phyloP scores from a whole-genome alignment of 92 coral and sea anemone genomes.

The Actinostola sp. region DNA sequence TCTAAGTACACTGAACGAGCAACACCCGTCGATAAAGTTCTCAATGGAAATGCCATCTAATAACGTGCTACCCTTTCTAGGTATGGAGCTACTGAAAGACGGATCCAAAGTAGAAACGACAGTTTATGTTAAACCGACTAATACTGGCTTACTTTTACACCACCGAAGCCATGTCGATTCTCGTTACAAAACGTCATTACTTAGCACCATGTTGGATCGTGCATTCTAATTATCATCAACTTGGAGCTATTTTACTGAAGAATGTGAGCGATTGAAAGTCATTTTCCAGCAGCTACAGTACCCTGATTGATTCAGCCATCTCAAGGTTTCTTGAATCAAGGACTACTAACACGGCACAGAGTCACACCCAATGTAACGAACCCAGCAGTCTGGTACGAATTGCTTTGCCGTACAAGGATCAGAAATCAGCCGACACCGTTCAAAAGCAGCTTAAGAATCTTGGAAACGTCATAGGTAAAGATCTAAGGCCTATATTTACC shows the following conservation, averaged over 20 bases:
- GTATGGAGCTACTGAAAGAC: constrained; percentile 22
- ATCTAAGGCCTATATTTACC: no score
- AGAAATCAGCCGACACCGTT: neutral
- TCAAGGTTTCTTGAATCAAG: neutral
- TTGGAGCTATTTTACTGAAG: constrained; percentile 19
- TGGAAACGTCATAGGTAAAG: no score
- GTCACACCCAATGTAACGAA: no score
- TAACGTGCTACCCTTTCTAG: constrained; percentile 33
- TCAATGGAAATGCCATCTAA: constrained; percentile 40
- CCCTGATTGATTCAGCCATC: constrained; percentile 8
- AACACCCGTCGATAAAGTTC: constrained; percentile 36
- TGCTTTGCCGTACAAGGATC: neutral
- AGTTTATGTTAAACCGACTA: constrained; percentile 48
- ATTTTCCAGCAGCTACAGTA: constrained; percentile 13
- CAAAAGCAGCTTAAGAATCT: no score
- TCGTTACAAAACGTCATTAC: constrained; percentile 27
- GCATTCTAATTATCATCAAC: constrained; percentile 48
- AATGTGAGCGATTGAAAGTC: constrained; percentile 12
- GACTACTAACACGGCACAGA: no score
- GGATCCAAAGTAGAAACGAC: constrained; percentile 33
- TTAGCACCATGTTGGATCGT: constrained; percentile 50
- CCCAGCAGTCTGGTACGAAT: neutral
- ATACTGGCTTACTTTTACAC: constrained; percentile 45
- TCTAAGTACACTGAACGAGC: constrained; percentile 39
- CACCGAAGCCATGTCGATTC: constrained; percentile 44